phyloP scores from a whole-genome alignment of 2,797 vertebrate species.

The Sebastes minor region DNA sequence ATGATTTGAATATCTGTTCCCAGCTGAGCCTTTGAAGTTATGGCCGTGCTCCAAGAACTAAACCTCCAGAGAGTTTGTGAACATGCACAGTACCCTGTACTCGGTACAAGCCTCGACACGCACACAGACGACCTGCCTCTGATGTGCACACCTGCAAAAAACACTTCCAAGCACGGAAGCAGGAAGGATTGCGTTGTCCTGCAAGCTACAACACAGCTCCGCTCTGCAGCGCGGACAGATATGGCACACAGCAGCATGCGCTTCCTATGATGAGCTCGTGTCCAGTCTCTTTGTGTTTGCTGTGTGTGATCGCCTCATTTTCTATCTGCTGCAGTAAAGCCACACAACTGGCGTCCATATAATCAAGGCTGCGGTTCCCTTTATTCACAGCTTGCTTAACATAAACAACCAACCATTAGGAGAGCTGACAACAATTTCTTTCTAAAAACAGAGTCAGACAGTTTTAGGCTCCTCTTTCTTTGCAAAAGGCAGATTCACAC shows the following conservation, averaged over 20 bases:
- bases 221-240: slow-evolving; percentile 33
- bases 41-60: slow-evolving; percentile 43
- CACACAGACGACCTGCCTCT: slow-evolving; percentile 33
- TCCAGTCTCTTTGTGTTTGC: slow-evolving; percentile 13
- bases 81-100: slow-evolving; percentile 32
- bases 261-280: background rate
- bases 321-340: slow-evolving; percentile 32
- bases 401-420: slow-evolving; percentile 23
- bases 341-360: slow-evolving; percentile 28
- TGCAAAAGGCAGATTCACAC: slow-evolving; percentile 11
- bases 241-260: background rate
- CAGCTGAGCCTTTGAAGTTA: slow-evolving; percentile 62
- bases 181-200: slow-evolving; percentile 27
- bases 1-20: slow-evolving; percentile 55
- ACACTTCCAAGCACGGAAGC: slow-evolving; percentile 17
- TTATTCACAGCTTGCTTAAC: slow-evolving; percentile 46
- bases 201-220: slow-evolving; percentile 27
- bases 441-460: background rate
- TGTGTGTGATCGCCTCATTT: slow-evolving; percentile 22
- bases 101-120: slow-evolving; percentile 24
- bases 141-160: slow-evolving; percentile 36
- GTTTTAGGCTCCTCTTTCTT: background rate
- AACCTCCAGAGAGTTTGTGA: slow-evolving; percentile 55
- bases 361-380: slow-evolving; percentile 40
- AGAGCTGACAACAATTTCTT: slow-evolving; percentile 10